These are phyloP conservation scores for Drosophila pectinifera DNA, from an alignment of 1,140 invertebrate genomes.

Conservation along the genomic window DNA sequence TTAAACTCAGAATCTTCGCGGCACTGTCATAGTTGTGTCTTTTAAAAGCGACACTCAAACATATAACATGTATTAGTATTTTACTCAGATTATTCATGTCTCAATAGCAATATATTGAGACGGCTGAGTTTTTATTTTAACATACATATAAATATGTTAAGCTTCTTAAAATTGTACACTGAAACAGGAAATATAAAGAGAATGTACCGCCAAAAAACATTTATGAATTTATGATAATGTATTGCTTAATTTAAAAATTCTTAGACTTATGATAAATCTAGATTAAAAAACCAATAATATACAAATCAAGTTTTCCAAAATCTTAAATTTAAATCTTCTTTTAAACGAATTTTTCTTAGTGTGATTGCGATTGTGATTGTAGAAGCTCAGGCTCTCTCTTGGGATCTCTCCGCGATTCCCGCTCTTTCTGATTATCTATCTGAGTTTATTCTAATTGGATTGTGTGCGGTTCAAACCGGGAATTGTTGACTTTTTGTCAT, in stretches of 20 bases:
- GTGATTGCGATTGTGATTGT: slow-evolving; percentile 21
- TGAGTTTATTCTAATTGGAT: slow-evolving; percentile 73
- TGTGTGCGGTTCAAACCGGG: slow-evolving; percentile 68
- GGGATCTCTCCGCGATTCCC: neutral
- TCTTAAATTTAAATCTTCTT: neutral
- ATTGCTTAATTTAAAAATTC: too few species aligned
- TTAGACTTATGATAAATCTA: too few species aligned
- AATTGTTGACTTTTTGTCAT: slow-evolving; percentile 75
- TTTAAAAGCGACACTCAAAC: neutral
- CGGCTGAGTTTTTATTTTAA: neutral
- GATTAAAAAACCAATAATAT: too few species aligned
- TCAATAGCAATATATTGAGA: too few species aligned
- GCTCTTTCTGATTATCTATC: slow-evolving; percentile 29
- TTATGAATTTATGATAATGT: too few species aligned
- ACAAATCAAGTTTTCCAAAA: too few species aligned
- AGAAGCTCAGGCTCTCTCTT: slow-evolving; percentile 9
- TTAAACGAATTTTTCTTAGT: slow-evolving; percentile 1
- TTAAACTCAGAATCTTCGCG: neutral
- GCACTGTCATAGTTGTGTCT: neutral
- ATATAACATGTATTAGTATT: slow-evolving; percentile 2
- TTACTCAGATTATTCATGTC: neutral
- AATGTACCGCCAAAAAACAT: too few species aligned
- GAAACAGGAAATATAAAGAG: neutral
- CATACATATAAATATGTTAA: neutral
- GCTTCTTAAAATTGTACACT: neutral